These are phyloP conservation scores for Muscicapa comitata DNA, from an alignment of 2,797 vertebrate species.

Conservation along the genomic window DNA sequence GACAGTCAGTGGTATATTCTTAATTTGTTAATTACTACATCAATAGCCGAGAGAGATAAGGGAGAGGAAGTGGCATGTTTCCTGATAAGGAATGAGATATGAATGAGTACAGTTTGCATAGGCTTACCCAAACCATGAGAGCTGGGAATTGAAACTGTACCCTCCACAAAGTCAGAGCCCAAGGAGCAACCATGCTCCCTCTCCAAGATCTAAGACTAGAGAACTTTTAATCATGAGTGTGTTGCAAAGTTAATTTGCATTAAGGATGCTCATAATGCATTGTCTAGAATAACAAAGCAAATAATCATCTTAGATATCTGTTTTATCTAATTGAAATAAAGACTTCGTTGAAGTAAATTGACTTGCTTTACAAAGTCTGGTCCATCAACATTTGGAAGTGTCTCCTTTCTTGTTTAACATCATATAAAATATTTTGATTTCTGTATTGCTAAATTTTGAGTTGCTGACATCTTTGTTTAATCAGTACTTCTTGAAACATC, in stretches of 20 bases:
- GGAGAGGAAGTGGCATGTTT: not conserved
- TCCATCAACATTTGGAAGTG: not conserved
- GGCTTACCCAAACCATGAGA: no score
- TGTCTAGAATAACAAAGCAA: not conserved
- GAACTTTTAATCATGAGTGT: not conserved
- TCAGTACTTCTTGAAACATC: not conserved
- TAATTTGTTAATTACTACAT: not conserved
- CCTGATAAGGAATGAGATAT: not conserved
- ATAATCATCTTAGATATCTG: not conserved
- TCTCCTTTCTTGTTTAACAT: not conserved
- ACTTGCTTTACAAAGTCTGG: not conserved
- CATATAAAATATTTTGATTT: not conserved
- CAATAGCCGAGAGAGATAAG: not conserved
- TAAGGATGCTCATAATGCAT: not conserved
- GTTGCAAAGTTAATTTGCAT: not conserved
- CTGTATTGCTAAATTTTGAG: not conserved
- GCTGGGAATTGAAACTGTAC: not conserved
- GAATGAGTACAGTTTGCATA: not conserved
- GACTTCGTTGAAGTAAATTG: not conserved
- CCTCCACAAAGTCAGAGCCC: not conserved
- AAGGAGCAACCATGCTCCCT: not conserved
- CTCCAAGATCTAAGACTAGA: not conserved
- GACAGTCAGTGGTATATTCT: not conserved
- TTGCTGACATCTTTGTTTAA: not conserved
- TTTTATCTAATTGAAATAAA: not conserved